A percentile compares a stretch with the other conserved stretches of the same genome.
These are phyloP conservation scores for Chydorus sphaericus DNA, from an alignment of 2,888 invertebrate species.

Conservation along the genomic window DNA sequence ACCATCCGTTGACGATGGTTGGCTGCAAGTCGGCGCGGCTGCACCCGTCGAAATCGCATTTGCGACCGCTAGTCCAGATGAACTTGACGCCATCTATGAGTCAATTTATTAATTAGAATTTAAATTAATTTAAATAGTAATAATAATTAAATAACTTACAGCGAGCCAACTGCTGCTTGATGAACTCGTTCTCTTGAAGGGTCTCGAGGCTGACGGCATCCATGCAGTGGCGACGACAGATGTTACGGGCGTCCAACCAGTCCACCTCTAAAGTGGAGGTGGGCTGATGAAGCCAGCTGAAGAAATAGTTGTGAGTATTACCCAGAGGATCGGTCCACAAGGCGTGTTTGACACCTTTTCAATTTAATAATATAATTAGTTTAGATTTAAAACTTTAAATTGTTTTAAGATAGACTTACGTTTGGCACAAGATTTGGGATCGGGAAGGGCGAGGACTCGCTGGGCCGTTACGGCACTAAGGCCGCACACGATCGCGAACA, in stretches of 20 bases:
- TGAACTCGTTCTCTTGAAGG: slow-evolving; percentile 75
- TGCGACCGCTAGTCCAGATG: slow-evolving; percentile 84
- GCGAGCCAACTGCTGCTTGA: slow-evolving; percentile 59
- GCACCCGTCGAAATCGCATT: slow-evolving; percentile 83
- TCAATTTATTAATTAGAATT: background rate
- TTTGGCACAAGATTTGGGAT: slow-evolving; percentile 76
- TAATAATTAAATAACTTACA: slow-evolving; percentile 35
- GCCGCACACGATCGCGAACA: slow-evolving; percentile 24
- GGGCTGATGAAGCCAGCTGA: slow-evolving; percentile 78
- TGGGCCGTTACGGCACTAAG: slow-evolving; percentile 53
- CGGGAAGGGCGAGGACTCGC: slow-evolving; percentile 69
- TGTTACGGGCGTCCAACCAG: slow-evolving; percentile 80
- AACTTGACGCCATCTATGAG: slow-evolving; percentile 33
- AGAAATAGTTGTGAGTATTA: slow-evolving; percentile 81
- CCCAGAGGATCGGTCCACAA: slow-evolving; percentile 69
- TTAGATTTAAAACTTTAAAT: background rate
- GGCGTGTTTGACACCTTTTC: slow-evolving; percentile 66
- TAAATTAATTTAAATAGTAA: background rate
- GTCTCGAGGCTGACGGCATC: slow-evolving; percentile 82
- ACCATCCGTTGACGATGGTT: slow-evolving; percentile 77
- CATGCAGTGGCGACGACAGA: slow-evolving; percentile 84
- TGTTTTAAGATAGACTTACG: slow-evolving; percentile 43
- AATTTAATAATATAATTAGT: slow-evolving; percentile 9
- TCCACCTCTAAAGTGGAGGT: slow-evolving; percentile 71
- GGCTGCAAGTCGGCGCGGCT: slow-evolving; percentile 67